Evolutionary conservation across 2,797 vertebrate species (phyloP).

Genomic region (Varecia variegata): DNA sequence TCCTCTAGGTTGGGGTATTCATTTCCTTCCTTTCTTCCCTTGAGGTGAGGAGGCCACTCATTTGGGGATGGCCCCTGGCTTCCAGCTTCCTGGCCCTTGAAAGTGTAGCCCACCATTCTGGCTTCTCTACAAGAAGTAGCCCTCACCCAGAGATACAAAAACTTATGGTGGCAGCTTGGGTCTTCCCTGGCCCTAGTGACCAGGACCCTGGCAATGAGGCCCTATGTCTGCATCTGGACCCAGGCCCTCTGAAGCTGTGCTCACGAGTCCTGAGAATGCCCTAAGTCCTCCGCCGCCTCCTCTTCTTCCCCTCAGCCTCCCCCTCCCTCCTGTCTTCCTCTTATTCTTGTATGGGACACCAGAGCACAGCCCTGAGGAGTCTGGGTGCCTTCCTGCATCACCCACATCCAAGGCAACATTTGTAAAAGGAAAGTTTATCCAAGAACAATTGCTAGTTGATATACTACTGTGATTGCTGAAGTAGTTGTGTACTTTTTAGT

Average conservation of each 20-base stretch:
- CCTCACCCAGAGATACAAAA: background rate
- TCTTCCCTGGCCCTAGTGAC: background rate
- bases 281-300: background rate
- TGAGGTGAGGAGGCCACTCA: background rate
- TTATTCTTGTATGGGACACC: background rate
- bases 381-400: background rate
- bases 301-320: background rate
- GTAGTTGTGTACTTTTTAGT: background rate
- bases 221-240: background rate
- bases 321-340: background rate
- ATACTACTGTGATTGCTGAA: background rate
- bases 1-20: background rate
- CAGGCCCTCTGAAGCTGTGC: background rate
- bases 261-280: background rate
- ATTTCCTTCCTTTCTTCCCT: background rate
- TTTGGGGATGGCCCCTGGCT: background rate
- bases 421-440: background rate
- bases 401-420: background rate
- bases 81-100: background rate
- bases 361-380: background rate
- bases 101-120: background rate
- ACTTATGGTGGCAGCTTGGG: background rate
- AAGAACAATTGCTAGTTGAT: background rate
- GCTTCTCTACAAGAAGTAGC: background rate
- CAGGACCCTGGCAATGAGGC: background rate